These are phyloP conservation scores for Paramuricea clavata DNA, from an alignment of 92 coral and sea anemone species.

Conservation along the genomic window DNA sequence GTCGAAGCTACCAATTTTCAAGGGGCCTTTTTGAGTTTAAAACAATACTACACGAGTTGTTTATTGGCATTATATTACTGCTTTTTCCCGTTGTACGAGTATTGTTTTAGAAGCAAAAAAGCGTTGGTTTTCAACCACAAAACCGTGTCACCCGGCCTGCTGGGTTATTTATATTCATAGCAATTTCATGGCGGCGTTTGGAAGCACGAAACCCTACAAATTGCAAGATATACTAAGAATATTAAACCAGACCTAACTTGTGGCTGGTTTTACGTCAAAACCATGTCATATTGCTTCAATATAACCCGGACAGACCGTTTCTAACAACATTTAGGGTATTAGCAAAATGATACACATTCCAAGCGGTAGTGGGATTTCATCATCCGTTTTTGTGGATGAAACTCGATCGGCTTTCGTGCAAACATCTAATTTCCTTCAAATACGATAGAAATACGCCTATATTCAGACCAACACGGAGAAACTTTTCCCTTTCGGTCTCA, in stretches of 20 bases:
- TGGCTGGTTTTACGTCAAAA: not conserved
- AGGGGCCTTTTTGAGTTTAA: constrained; percentile 4
- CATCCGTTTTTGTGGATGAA: not conserved
- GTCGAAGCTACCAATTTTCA: not conserved
- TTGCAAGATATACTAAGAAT: not conserved
- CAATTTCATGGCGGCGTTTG: not conserved
- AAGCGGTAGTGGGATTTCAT: constrained; percentile 29
- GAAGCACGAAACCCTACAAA: not conserved
- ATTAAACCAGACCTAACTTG: not conserved
- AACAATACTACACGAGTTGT: constrained; percentile 19
- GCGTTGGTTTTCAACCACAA: constrained; percentile 20
- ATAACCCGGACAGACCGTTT: not conserved
- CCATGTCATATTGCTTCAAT: not conserved
- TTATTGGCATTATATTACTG: not conserved
- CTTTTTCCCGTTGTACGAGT: not conserved
- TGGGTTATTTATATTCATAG: constrained; percentile 22
- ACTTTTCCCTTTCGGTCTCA: not conserved
- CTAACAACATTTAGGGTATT: constrained; percentile 16
- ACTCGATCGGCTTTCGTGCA: not conserved
- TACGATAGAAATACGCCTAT: not conserved
- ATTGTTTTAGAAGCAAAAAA: not conserved
- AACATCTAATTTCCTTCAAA: not conserved
- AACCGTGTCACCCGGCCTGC: constrained; percentile 11
- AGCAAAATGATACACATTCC: constrained; percentile 32
- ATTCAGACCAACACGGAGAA: not conserved